A percentile compares a stretch with the other conserved stretches of the same genome.
phyloP scores from a whole-genome alignment of 1,140 invertebrate genomes.

The Drosophila erecta region DNA sequence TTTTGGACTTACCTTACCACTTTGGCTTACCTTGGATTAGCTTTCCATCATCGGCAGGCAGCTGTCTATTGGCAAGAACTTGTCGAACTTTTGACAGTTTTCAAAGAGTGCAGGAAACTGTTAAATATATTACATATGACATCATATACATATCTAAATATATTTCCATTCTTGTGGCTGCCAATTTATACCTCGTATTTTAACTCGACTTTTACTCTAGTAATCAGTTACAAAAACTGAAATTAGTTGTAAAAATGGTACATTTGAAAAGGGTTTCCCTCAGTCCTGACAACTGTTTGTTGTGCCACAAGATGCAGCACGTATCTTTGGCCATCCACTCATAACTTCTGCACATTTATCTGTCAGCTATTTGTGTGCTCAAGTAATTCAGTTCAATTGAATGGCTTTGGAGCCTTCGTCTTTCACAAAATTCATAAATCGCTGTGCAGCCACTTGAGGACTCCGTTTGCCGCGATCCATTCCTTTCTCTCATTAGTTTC shows the following conservation, averaged over 20 bases:
- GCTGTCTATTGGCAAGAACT: neutral
- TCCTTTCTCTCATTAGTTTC: conserved; percentile 28
- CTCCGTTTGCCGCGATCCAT: neutral
- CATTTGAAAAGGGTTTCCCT: neutral
- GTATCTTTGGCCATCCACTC: conserved; percentile 13
- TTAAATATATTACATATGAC: no score
- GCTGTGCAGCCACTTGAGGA: conserved; percentile 60
- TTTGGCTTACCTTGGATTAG: neutral
- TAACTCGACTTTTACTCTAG: no score
- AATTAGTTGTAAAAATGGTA: neutral
- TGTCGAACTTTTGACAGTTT: neutral
- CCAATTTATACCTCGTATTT: no score
- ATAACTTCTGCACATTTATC: conserved; percentile 25
- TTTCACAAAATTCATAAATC: conserved; percentile 72
- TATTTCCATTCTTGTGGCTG: no score
- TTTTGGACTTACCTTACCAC: neutral
- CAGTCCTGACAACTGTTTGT: conserved; percentile 6
- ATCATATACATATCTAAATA: no score
- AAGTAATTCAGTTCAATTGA: conserved; percentile 60
- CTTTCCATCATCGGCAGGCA: neutral
- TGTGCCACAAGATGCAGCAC: conserved; percentile 4
- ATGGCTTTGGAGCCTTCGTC: conserved; percentile 41
- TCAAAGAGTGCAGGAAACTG: neutral
- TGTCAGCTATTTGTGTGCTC: conserved; percentile 47
- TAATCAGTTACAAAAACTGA: neutral